These are phyloP conservation scores for Leistus spinibarbis DNA, from an alignment of 2,888 invertebrate genomes.

Conservation along the genomic window DNA sequence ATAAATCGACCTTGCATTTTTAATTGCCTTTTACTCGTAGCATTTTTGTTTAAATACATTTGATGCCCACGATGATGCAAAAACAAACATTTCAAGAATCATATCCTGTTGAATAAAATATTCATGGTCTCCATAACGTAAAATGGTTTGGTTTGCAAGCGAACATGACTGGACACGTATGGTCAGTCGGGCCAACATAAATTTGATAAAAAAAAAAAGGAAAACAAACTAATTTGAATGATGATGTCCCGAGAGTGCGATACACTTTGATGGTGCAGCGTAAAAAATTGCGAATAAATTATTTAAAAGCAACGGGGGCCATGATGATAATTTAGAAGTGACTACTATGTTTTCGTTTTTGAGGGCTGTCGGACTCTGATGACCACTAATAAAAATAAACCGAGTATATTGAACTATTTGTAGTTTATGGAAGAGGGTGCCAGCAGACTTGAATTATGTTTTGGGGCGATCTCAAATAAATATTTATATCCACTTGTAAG, in stretches of 20 bases:
- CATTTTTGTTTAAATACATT: too few species aligned
- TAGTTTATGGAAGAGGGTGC: background rate
- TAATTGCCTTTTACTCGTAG: too few species aligned
- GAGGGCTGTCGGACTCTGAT: background rate
- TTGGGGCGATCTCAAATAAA: background rate
- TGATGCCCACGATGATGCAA: too few species aligned
- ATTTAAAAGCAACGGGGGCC: constrained; percentile 21
- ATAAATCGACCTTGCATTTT: too few species aligned
- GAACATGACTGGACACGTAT: background rate
- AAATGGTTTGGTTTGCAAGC: background rate
- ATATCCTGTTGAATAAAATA: background rate
- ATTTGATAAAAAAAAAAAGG: constrained; percentile 8
- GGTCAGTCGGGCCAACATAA: background rate
- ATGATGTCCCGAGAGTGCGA: constrained; percentile 32
- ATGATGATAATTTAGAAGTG: background rate
- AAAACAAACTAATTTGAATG: constrained; percentile 36
- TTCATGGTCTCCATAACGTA: background rate
- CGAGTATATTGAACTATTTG: background rate
- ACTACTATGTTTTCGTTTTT: background rate
- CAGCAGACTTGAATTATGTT: background rate
- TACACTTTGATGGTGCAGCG: constrained; percentile 23
- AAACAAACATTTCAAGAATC: background rate
- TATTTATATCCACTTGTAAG: background rate
- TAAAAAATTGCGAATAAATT: constrained; percentile 37
- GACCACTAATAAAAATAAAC: background rate